Evolutionary conservation across 2,113 vertebrate genomes (phyloP), one percentile per base, ranked within the genome.

Genomic region (Synchiropus splendidus): DNA sequence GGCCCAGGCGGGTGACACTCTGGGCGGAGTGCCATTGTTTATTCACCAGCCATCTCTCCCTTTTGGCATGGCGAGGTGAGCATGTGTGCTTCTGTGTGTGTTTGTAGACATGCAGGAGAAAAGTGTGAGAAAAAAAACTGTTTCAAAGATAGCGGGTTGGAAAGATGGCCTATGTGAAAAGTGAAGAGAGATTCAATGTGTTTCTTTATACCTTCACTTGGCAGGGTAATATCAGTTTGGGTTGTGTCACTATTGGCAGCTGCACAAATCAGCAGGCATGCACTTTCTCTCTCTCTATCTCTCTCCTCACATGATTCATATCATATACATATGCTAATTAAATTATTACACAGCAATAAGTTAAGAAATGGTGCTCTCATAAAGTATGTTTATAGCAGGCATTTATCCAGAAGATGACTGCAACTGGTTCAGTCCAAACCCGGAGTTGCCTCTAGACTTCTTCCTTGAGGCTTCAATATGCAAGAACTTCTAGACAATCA

Each of bases 1-100:
- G n/a, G 79, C 76, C 72, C 76, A 74, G 56, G 55, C 58, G 57
- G 74, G 76, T 80, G 77, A 82, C 79, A 83, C 72, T 64, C 73
- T 77, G 77, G 80, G 82, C 70, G 74, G 77, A 75, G 77, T 70
- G 70, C 74, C 75, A 77, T 82, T 82, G 82, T 83, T 80, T 80
- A 79, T 83, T 81, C 77, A 82, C 75, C 70, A 80, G 74, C 72
- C 74, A 74, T 70, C 80, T 79, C 74, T 82, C 65, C 72, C 77
- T 75, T 74, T 79, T 80, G 78, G 80, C 78, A 79, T 74, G 66
- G 66, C 9, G 58, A 80, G 64, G 70, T 65, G 70, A 70, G 74
- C 64, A 62, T 68, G 74, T 74, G 76, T 64, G 75, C 57, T 37
- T n/a, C 46, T 71, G 53, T 50, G 14, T 71, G 48, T 62, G 67